Percentiles rank a stretch among this genome's conserved stretches.
Conservation (phyloP, 2,113 vertebrate species). For the Rattus rattus region DNA sequence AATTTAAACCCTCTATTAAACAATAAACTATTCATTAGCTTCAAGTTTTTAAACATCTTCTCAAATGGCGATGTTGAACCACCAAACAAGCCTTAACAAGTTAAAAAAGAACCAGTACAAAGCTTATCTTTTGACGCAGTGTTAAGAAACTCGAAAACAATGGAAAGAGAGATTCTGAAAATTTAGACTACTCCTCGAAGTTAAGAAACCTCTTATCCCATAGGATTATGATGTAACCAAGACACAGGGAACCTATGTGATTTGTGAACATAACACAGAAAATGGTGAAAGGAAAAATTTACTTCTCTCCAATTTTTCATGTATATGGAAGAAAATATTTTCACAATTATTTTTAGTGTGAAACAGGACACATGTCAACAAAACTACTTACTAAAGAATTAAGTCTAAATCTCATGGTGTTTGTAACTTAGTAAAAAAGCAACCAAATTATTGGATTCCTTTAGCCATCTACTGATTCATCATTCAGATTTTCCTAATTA, state of each 20-base stretch:
- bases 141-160: neutral
- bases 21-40: neutral
- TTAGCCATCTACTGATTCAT: neutral
- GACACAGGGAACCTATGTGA: neutral
- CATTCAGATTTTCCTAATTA: slow-evolving; percentile 46
- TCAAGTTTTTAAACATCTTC: neutral
- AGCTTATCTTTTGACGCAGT: neutral
- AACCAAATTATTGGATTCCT: neutral
- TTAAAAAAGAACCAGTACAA: neutral
- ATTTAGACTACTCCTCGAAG: neutral
- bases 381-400: neutral
- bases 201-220: neutral
- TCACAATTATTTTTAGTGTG: neutral
- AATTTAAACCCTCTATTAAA: neutral
- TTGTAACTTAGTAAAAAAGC: neutral
- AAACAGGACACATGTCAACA: neutral
- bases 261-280: neutral
- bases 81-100: neutral
- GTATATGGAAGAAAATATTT: neutral
- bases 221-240: neutral
- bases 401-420: neutral
- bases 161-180: neutral
- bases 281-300: neutral
- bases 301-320: neutral
- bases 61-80: too few species aligned